phyloP scores from a whole-genome alignment of 2,113 vertebrate genomes.

The Lipophrys pholis region DNA sequence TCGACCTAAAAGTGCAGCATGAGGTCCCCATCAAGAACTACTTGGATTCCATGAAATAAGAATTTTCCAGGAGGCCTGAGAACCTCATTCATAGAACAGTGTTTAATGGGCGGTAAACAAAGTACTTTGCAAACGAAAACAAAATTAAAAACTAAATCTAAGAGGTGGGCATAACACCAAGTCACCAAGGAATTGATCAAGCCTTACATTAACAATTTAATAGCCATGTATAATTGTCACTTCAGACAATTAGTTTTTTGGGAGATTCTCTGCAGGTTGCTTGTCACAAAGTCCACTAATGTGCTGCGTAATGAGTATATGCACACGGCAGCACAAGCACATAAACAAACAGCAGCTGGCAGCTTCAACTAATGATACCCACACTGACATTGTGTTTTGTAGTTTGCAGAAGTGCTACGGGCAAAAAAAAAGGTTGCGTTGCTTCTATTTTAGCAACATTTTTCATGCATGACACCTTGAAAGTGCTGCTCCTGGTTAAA shows the following conservation, averaged over 20 bases:
- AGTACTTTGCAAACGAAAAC: conserved; percentile 16
- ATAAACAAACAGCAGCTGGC: conserved; percentile 20
- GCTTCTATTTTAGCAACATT: conserved; percentile 23
- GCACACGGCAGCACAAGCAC: background rate
- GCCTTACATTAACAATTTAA: no score
- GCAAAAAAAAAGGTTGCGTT: conserved; percentile 14
- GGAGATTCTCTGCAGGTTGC: conserved; percentile 9
- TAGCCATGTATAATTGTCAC: no score
- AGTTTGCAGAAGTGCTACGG: background rate
- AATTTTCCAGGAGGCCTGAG: conserved; percentile 38
- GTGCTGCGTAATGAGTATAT: background rate
- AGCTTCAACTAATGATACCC: conserved; percentile 34
- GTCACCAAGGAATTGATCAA: no score
- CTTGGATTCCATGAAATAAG: conserved; percentile 43
- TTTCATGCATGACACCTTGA: background rate
- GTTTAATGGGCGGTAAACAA: conserved; percentile 34
- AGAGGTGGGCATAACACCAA: no score
- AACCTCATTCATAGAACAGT: conserved; percentile 29
- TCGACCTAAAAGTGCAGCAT: conserved; percentile 28
- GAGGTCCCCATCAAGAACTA: conserved; percentile 33
- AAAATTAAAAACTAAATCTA: background rate
- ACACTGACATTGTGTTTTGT: conserved; percentile 13
- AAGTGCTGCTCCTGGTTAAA: background rate
- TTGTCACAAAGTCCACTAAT: conserved; percentile 22
- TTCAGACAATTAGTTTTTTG: conserved; percentile 17